A percentile compares a stretch with the other conserved stretches of the same genome.
These are phyloP conservation scores for Onychostruthus taczanowskii DNA, from an alignment of 2,113 vertebrate species.

Conservation along the genomic window DNA sequence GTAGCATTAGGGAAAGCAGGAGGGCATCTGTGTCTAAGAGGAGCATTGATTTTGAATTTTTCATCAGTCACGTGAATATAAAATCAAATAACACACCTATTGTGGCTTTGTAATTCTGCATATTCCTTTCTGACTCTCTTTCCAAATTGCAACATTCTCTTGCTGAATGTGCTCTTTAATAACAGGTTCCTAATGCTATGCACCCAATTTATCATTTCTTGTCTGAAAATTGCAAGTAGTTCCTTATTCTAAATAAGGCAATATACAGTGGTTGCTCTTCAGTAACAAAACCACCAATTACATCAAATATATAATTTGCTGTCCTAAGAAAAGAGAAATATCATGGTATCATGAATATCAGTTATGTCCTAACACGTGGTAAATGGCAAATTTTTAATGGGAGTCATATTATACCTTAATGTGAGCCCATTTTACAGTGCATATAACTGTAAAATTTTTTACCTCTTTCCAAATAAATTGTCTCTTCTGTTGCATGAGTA, in stretches of 20 bases:
- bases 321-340: background rate
- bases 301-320: background rate
- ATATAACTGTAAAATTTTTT: constrained; percentile 31
- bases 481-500: background rate
- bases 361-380: constrained; percentile 10
- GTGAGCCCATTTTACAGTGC: constrained; percentile 23
- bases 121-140: background rate
- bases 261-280: background rate
- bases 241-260: background rate
- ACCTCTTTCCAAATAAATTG: constrained; percentile 3
- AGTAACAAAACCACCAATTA: background rate
- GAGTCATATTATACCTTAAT: constrained; percentile 16
- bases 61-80: constrained; percentile 14
- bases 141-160: background rate
- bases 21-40: background rate
- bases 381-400: constrained; percentile 46
- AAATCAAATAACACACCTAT: background rate
- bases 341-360: background rate
- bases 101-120: background rate
- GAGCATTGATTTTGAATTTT: constrained; percentile 40
- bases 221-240: background rate
- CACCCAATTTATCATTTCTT: background rate
- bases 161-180: background rate
- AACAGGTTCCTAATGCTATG: background rate
- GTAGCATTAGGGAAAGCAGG: constrained; percentile 7